Conservation (phyloP, 2,888 invertebrate species). For the Andrena marginata region DNA sequence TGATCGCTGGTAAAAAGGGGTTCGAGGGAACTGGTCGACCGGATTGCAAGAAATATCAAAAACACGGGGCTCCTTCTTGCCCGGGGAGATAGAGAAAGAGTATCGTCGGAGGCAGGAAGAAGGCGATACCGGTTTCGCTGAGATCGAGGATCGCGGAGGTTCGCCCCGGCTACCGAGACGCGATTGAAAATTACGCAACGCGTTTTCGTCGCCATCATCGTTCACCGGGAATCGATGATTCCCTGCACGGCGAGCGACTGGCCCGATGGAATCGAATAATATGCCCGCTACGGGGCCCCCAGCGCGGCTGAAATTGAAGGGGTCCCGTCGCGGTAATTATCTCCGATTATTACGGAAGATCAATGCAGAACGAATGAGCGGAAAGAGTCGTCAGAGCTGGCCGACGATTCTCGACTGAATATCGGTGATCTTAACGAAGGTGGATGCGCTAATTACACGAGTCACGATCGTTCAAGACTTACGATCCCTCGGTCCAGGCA, state of each 20-base stretch:
- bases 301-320: not conserved
- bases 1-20: constrained; percentile 18
- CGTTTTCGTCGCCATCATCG: constrained; percentile 20
- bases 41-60: constrained; percentile 31
- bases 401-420: constrained; percentile 13
- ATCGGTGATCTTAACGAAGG: constrained; percentile 57
- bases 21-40: not conserved
- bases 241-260: not conserved
- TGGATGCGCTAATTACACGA: constrained; percentile 62
- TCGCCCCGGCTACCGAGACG: no score
- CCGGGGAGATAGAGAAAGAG: constrained; percentile 8
- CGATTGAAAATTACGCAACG: constrained; percentile 44
- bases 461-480: constrained; percentile 50
- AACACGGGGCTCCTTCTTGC: constrained; percentile 21
- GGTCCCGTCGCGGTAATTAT: constrained; percentile 29
- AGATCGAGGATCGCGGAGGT: constrained; percentile 4
- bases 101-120: constrained; percentile 15
- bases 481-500: constrained; percentile 23
- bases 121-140: constrained; percentile 45
- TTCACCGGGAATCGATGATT: not conserved
- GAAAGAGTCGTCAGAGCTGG: constrained; percentile 46
- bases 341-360: constrained; percentile 29
- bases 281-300: not conserved
- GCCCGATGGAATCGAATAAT: not conserved
- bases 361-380: constrained; percentile 21